Percentiles rank a stretch among this genome's conserved stretches.
These are phyloP conservation scores for Synodontis membranacea DNA, from an alignment of 2,113 vertebrate genomes.

Conservation along the genomic window DNA sequence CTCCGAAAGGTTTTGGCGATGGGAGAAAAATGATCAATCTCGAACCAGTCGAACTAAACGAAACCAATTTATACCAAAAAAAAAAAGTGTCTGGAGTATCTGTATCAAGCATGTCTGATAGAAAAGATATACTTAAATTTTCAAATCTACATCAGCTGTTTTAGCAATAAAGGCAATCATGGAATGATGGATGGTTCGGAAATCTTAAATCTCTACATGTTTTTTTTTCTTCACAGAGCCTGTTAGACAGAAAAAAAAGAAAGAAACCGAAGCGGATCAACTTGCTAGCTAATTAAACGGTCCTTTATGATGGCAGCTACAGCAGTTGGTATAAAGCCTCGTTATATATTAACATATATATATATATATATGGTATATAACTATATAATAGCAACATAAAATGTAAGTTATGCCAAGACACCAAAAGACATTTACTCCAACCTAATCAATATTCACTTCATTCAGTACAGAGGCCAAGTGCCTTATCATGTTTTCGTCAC, in stretches of 20 bases:
- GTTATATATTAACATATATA: not conserved
- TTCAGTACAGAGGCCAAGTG: not conserved
- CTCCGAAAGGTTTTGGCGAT: not conserved
- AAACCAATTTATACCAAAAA: not conserved
- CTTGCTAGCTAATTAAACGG: not conserved
- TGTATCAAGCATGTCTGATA: not conserved
- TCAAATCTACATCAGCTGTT: not conserved
- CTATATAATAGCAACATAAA: not conserved
- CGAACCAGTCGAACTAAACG: too few species aligned
- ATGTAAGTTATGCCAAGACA: not conserved
- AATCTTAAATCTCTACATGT: not conserved
- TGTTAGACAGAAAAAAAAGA: not conserved
- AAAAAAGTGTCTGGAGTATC: not conserved
- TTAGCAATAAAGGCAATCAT: not conserved
- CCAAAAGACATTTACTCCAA: not conserved
- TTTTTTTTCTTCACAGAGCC: not conserved
- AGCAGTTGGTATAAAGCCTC: not conserved
- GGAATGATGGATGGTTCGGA: not conserved
- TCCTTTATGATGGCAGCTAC: not conserved
- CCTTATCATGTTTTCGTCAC: slow-evolving; percentile 5
- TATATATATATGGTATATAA: not conserved
- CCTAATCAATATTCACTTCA: not conserved
- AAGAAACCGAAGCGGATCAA: not conserved
- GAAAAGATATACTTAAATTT: not conserved
- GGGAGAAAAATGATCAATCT: not conserved